phyloP scores from a whole-genome alignment of 2,888 invertebrate genomes.

The Drosophila melanocephala region DNA sequence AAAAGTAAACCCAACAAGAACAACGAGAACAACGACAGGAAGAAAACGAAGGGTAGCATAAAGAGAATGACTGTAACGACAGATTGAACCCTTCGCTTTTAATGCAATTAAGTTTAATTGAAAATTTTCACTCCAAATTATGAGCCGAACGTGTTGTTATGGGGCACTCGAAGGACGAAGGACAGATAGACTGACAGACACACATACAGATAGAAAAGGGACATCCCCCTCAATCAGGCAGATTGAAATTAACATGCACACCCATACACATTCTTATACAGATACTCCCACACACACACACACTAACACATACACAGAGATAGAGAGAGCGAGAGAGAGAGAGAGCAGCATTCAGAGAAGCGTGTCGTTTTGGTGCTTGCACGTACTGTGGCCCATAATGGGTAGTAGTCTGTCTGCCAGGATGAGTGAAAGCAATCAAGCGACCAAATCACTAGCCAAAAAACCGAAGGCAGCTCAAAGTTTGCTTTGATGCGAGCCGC shows the following conservation, averaged over 20 bases:
- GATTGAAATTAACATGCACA: slow-evolving; percentile 78
- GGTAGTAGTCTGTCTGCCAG: slow-evolving; percentile 15
- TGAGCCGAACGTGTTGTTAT: slow-evolving; percentile 78
- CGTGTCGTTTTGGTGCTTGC: slow-evolving; percentile 69
- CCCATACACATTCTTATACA: slow-evolving; percentile 28
- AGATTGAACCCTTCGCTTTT: slow-evolving; percentile 82
- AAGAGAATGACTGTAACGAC: slow-evolving; percentile 65
- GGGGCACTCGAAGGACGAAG: slow-evolving; percentile 33
- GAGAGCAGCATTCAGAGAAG: slow-evolving; percentile 14
- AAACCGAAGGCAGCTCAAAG: slow-evolving; percentile 65
- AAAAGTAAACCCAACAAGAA: slow-evolving; percentile 47
- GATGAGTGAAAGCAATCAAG: slow-evolving; percentile 78
- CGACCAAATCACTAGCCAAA: slow-evolving; percentile 79
- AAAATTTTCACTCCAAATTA: slow-evolving; percentile 82
- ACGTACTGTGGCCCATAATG: slow-evolving; percentile 74
- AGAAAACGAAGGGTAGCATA: neutral
- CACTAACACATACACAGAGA: slow-evolving; percentile 19
- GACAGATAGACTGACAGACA: slow-evolving; percentile 7
- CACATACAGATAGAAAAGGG: slow-evolving; percentile 11
- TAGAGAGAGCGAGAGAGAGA: slow-evolving; percentile 1
- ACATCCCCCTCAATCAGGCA: slow-evolving; percentile 71
- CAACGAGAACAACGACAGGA: slow-evolving; percentile 17
- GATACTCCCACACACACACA: slow-evolving; percentile 19
- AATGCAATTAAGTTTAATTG: slow-evolving; percentile 82
- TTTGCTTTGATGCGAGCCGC: slow-evolving; percentile 73